Conservation (phyloP, 2,797 vertebrate genomes). For the Hippocampus kuda region DNA sequence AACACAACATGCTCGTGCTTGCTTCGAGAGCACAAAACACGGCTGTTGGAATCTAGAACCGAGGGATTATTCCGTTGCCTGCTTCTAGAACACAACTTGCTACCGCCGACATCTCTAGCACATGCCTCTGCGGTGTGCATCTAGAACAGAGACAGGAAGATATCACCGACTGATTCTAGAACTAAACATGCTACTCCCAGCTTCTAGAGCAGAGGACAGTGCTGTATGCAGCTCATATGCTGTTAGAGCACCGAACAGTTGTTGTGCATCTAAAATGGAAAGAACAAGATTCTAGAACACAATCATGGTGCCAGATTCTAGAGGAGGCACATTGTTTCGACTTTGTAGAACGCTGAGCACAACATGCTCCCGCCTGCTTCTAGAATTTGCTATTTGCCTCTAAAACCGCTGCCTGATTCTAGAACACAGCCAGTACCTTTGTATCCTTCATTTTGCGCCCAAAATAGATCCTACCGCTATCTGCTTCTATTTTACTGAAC, state of each 20-base stretch:
- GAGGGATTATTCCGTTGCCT: constrained; percentile 15
- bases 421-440: not conserved
- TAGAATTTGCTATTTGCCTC: too few species aligned
- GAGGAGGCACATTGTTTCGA: too few species aligned
- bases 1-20: constrained; percentile 38
- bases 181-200: not conserved
- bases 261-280: too few species aligned
- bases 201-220: not conserved
- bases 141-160: not conserved
- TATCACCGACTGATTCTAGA: not conserved
- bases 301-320: too few species aligned
- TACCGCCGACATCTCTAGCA: constrained; percentile 6
- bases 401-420: not conserved
- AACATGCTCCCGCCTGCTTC: too few species aligned
- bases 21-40: constrained; percentile 33
- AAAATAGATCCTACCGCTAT: too few species aligned
- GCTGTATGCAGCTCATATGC: too few species aligned
- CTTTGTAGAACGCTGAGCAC: too few species aligned
- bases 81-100: constrained; percentile 25
- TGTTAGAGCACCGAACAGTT: too few species aligned
- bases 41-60: constrained; percentile 23
- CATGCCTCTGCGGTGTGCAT: not conserved
- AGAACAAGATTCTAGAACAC: too few species aligned
- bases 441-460: too few species aligned
- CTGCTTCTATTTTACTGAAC: too few species aligned